Evolutionary conservation across 2,888 invertebrate species (phyloP).

Genomic region (Latrodectus elegans): DNA sequence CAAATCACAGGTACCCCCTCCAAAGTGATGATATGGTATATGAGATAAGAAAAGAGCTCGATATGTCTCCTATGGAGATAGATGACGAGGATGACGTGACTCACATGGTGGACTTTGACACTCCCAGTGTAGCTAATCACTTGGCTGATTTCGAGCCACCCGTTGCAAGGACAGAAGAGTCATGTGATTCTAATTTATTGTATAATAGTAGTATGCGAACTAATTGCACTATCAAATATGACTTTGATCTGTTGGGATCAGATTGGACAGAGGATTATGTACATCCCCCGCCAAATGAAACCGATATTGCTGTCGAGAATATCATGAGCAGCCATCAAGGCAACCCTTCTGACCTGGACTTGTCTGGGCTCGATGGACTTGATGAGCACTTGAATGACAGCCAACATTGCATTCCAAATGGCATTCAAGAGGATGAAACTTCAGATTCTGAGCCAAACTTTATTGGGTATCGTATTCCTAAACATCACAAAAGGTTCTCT

Average conservation of each 20-base stretch:
- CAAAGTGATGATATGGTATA: constrained; percentile 69
- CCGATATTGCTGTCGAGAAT: constrained; percentile 66
- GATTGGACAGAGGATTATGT: constrained; percentile 66
- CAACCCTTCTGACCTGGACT: constrained; percentile 62
- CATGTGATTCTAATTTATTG: constrained; percentile 48
- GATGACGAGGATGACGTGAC: constrained; percentile 62
- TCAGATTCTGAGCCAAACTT: constrained; percentile 36
- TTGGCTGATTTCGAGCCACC: constrained; percentile 71
- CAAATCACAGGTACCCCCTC: constrained; percentile 44
- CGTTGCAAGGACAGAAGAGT: constrained; percentile 66
- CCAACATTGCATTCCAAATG: constrained; percentile 54
- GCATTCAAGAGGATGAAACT: constrained; percentile 31
- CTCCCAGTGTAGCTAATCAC: constrained; percentile 48
- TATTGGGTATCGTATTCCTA: constrained; percentile 52
- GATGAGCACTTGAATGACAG: constrained; percentile 50
- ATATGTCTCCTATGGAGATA: constrained; percentile 74
- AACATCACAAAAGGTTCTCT: constrained; percentile 15
- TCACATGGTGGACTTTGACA: constrained; percentile 64
- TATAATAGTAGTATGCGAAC: constrained; percentile 45
- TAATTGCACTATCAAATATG: constrained; percentile 53
- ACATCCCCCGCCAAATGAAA: constrained; percentile 56
- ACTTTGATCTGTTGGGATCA: constrained; percentile 51
- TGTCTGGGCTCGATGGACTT: constrained; percentile 64
- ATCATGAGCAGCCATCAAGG: constrained; percentile 48
- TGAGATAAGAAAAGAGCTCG: constrained; percentile 78